Evolutionary conservation across 1,140 invertebrate species (phyloP).

Genomic region (Bacillus rossius): DNA sequence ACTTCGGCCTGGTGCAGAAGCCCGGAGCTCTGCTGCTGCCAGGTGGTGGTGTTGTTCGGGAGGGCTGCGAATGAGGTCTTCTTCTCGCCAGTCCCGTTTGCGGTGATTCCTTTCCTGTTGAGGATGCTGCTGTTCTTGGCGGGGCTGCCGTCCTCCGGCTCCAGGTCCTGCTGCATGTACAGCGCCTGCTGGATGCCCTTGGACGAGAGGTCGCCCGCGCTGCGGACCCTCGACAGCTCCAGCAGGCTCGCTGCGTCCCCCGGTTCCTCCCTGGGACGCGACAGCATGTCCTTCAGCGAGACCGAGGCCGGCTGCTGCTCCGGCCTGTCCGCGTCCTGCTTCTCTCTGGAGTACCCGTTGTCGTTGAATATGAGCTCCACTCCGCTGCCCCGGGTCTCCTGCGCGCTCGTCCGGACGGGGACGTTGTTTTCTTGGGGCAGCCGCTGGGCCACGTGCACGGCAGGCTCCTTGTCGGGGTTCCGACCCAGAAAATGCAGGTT

Average conservation of each 20-base stretch:
- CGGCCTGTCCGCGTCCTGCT: background rate
- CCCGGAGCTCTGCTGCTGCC: conserved; percentile 64
- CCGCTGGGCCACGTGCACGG: conserved; percentile 44
- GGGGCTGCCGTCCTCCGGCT: conserved; percentile 29
- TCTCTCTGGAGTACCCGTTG: conserved; percentile 44
- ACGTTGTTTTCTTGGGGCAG: conserved; percentile 19
- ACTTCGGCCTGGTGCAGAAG: background rate
- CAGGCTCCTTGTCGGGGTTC: conserved; percentile 73
- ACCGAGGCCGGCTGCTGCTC: background rate
- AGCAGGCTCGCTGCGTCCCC: conserved; percentile 64
- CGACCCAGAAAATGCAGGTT: conserved; percentile 56
- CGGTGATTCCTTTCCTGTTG: conserved; percentile 42
- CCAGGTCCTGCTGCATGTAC: conserved; percentile 57
- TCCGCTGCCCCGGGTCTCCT: conserved; percentile 61
- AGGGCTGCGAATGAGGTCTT: conserved; percentile 63
- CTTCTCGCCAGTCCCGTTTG: conserved; percentile 49
- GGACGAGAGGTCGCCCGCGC: conserved; percentile 15
- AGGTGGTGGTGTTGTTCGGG: conserved; percentile 73
- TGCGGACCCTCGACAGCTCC: conserved; percentile 50
- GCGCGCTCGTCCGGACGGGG: conserved; percentile 61
- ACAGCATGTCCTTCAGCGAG: conserved; percentile 28
- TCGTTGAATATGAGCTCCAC: conserved; percentile 57
- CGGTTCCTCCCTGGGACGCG: conserved; percentile 41
- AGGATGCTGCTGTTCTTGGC: conserved; percentile 31
- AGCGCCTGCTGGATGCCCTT: conserved; percentile 54